These are phyloP conservation scores for Cydia splendana DNA, from an alignment of 1,140 invertebrate species.

Conservation along the genomic window DNA sequence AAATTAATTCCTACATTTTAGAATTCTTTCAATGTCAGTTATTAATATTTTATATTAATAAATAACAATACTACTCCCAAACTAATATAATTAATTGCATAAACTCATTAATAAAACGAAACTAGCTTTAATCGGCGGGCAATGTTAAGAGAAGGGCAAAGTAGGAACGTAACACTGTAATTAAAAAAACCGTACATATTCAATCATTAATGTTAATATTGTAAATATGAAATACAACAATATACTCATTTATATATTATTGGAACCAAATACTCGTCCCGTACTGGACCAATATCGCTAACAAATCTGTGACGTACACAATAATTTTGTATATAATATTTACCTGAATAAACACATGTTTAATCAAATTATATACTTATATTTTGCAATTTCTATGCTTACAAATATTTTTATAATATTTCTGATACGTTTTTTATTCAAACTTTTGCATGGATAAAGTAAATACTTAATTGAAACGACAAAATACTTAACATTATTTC, in stretches of 20 bases:
- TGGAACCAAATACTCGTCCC: conserved; percentile 41
- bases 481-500: background rate
- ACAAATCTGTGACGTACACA: conserved; percentile 71
- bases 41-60: too few species aligned
- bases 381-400: conserved; percentile 27
- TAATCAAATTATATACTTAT: conserved; percentile 35
- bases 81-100: background rate
- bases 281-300: conserved; percentile 53
- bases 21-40: too few species aligned
- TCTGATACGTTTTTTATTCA: conserved; percentile 10
- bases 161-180: background rate
- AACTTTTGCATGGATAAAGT: conserved; percentile 3
- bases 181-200: conserved; percentile 6
- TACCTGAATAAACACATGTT: conserved; percentile 59
- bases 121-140: background rate
- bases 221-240: conserved; percentile 15
- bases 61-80: too few species aligned
- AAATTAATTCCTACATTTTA: too few species aligned
- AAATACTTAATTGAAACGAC: background rate
- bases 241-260: conserved; percentile 6
- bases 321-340: conserved; percentile 73
- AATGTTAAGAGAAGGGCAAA: conserved; percentile 1
- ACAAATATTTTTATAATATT: conserved; percentile 27
- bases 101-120: background rate
- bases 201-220: conserved; percentile 17